phyloP scores from a whole-genome alignment of 2,113 vertebrate species.

The Chunga burmeisteri region DNA sequence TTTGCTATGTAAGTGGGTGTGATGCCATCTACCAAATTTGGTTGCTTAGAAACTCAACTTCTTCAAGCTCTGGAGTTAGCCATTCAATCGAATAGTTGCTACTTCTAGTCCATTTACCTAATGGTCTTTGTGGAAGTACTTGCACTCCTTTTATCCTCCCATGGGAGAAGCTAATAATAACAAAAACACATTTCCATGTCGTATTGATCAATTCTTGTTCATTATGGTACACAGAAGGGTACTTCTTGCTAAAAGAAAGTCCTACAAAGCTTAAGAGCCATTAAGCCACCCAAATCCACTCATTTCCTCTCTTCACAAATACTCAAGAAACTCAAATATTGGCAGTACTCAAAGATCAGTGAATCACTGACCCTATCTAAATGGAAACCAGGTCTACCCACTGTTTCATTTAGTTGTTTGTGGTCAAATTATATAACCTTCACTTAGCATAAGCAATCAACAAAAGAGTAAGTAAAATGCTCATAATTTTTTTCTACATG shows the following conservation, averaged over 20 bases:
- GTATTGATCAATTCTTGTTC: conserved; percentile 5
- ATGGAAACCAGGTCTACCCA: background rate
- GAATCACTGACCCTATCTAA: background rate
- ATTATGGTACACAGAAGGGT: background rate
- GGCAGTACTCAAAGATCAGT: background rate
- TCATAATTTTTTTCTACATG: background rate
- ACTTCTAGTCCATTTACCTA: background rate
- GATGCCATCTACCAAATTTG: background rate
- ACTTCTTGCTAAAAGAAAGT: background rate
- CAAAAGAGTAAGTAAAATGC: background rate
- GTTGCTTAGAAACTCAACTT: background rate
- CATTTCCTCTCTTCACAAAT: background rate
- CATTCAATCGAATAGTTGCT: background rate
- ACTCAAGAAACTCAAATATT: background rate
- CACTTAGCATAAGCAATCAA: background rate
- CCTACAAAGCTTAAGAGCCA: background rate
- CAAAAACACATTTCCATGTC: background rate
- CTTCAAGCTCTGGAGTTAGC: background rate
- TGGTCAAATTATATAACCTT: background rate
- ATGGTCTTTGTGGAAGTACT: background rate
- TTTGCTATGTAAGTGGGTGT: background rate
- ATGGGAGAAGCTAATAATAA: background rate
- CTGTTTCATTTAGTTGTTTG: background rate
- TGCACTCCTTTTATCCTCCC: background rate
- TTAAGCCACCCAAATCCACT: background rate